phyloP scores from a whole-genome alignment of 2,113 vertebrate genomes.

The Prietella phreatophila region DNA sequence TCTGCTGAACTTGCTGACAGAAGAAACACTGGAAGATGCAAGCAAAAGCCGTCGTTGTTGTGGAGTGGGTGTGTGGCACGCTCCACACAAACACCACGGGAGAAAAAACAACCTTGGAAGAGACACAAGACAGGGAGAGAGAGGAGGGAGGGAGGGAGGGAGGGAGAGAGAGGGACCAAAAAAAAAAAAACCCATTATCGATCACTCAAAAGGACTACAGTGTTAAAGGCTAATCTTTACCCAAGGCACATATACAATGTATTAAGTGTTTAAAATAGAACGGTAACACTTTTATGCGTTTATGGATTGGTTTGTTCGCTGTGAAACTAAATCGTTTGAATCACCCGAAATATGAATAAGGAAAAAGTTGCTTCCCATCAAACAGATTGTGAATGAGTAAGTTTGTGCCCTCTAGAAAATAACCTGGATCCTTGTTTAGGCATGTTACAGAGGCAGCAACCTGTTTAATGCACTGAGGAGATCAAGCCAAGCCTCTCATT shows the following conservation, averaged over 20 bases:
- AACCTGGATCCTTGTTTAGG: slow-evolving; percentile 24
- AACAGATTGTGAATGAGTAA: slow-evolving; percentile 20
- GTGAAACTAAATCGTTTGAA: background rate
- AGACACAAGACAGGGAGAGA: background rate
- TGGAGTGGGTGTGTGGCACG: slow-evolving; percentile 87
- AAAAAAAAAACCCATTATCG: background rate
- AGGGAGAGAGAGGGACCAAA: background rate
- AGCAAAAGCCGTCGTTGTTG: slow-evolving; percentile 93
- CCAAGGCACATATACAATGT: background rate
- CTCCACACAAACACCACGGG: slow-evolving; percentile 87
- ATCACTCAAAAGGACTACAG: slow-evolving; percentile 25
- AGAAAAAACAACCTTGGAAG: slow-evolving; percentile 82
- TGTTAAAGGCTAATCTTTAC: slow-evolving; percentile 11
- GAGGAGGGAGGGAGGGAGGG: background rate
- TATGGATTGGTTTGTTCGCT: background rate
- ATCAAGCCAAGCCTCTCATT: background rate
- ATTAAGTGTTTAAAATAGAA: background rate
- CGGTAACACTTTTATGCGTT: background rate
- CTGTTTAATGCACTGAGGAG: background rate
- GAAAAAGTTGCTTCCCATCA: slow-evolving; percentile 2
- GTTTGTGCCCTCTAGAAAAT: slow-evolving; percentile 22
- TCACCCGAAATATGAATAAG: background rate
- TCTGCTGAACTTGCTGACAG: slow-evolving; percentile 92
- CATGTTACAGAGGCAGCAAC: background rate
- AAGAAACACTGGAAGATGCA: slow-evolving; percentile 93